A percentile compares a stretch with the other conserved stretches of the same genome.
phyloP scores from a whole-genome alignment of 2,113 vertebrate genomes.

The Neodontobutis hainanensis region DNA sequence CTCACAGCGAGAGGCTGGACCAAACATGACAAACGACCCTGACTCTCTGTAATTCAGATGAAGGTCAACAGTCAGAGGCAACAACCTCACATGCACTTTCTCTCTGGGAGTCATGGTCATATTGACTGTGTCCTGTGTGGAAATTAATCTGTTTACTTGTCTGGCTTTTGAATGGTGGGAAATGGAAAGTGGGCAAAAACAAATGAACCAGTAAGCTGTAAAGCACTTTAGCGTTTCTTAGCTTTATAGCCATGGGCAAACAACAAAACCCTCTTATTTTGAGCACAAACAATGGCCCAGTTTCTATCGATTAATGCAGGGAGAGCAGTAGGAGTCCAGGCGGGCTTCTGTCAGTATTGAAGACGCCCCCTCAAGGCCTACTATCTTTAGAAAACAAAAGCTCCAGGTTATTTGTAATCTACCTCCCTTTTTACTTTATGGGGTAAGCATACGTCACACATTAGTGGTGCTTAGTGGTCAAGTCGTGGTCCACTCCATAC shows the following conservation, averaged over 20 bases:
- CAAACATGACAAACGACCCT: conserved; percentile 48
- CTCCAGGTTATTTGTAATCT: conserved; percentile 52
- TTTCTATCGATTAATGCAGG: conserved; percentile 38
- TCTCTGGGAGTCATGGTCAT: conserved; percentile 6
- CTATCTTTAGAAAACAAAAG: conserved; percentile 63
- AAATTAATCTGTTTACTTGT: conserved; percentile 28
- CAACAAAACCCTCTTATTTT: conserved; percentile 13
- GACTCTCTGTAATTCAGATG: conserved; percentile 27
- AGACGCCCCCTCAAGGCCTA: conserved; percentile 56
- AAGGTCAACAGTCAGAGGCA: conserved; percentile 59
- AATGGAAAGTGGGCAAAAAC: neutral
- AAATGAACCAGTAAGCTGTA: neutral
- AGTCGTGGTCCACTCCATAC: conserved; percentile 39
- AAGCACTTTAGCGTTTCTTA: conserved; percentile 4
- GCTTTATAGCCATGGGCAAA: conserved; percentile 18
- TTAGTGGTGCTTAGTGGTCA: conserved; percentile 1
- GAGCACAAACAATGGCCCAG: conserved; percentile 29
- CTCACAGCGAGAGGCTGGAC: conserved; percentile 28
- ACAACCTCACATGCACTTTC: conserved; percentile 15
- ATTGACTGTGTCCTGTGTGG: conserved; percentile 15
- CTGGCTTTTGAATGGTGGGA: neutral
- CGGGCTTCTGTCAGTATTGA: conserved; percentile 34
- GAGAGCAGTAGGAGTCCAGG: conserved; percentile 32
- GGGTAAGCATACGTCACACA: conserved; percentile 31
- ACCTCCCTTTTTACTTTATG: conserved; percentile 58